A percentile compares a stretch with the other conserved stretches of the same genome.
Conservation (phyloP, 1,140 invertebrate genomes). For the Piezodorus guildinii region DNA sequence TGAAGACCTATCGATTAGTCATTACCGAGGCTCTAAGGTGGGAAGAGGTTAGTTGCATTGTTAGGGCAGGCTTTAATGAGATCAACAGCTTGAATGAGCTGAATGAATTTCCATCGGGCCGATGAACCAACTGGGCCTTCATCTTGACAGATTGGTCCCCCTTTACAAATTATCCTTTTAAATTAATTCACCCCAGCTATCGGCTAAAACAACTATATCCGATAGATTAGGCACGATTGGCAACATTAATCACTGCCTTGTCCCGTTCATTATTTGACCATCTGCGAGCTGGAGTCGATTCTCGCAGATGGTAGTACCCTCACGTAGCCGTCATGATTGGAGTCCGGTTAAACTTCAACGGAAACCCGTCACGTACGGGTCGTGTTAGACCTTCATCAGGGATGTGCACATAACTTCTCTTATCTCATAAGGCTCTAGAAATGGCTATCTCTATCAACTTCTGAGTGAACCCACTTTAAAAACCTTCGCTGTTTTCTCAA, state of each 20-base stretch:
- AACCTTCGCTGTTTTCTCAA: too few species aligned
- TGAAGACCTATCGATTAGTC: too few species aligned
- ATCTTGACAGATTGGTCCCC: conserved; percentile 2
- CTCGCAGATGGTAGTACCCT: not conserved
- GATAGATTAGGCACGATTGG: not conserved
- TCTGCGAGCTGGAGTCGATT: not conserved
- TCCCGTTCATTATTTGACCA: conserved; percentile 2
- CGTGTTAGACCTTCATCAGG: too few species aligned
- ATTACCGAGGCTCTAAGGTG: not conserved
- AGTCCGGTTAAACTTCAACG: not conserved
- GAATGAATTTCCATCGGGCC: not conserved
- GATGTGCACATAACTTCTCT: too few species aligned
- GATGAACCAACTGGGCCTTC: conserved; percentile 1
- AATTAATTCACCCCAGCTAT: not conserved
- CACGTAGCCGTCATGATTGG: not conserved
- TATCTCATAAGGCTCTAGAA: too few species aligned
- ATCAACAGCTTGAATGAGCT: not conserved
- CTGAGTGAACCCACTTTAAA: too few species aligned
- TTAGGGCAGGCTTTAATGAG: not conserved
- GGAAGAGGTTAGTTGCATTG: not conserved
- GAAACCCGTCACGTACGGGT: too few species aligned
- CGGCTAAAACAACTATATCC: conserved; percentile 1
- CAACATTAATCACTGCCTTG: not conserved
- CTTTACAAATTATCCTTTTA: conserved; percentile 4
- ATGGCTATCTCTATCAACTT: too few species aligned